A percentile compares a stretch with the other conserved stretches of the same genome.
Evolutionary conservation across 2,888 invertebrate genomes (phyloP).

Genomic region (Eristalis pertinax): DNA sequence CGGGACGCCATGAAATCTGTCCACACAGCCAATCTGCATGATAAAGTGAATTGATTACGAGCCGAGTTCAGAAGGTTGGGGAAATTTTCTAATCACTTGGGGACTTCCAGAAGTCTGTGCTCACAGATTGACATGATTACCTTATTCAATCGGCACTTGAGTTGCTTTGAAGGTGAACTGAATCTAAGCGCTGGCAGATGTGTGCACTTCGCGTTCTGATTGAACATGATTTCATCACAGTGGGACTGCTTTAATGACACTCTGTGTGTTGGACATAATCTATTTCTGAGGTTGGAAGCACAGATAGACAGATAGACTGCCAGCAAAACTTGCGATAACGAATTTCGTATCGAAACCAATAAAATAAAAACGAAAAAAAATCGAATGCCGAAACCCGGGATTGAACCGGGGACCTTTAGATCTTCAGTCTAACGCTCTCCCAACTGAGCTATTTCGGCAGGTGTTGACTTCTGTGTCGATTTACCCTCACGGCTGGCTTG

Average conservation of each 20-base stretch:
- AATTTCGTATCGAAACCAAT: too few species aligned
- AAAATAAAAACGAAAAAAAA: constrained; percentile 9
- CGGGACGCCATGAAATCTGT: not conserved
- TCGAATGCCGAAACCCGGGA: constrained; percentile 67
- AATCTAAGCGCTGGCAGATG: too few species aligned
- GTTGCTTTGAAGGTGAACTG: too few species aligned
- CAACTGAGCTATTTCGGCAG: constrained; percentile 86
- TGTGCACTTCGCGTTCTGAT: too few species aligned
- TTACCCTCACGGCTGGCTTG: too few species aligned
- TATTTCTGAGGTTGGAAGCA: too few species aligned
- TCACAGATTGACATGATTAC: not conserved
- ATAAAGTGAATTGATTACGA: not conserved
- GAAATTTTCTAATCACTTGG: not conserved
- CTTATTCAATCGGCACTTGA: not conserved
- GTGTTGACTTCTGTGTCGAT: not conserved
- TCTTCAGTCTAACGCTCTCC: constrained; percentile 80
- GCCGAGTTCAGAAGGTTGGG: not conserved
- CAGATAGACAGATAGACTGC: too few species aligned
- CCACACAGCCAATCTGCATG: not conserved
- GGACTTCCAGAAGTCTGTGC: not conserved
- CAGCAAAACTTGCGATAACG: too few species aligned
- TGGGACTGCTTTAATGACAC: too few species aligned
- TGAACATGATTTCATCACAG: too few species aligned
- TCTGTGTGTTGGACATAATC: too few species aligned
- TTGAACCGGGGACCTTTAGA: constrained; percentile 72